Evolutionary conservation across 2,797 vertebrate species (phyloP).

Genomic region (Coregonus suidteri): DNA sequence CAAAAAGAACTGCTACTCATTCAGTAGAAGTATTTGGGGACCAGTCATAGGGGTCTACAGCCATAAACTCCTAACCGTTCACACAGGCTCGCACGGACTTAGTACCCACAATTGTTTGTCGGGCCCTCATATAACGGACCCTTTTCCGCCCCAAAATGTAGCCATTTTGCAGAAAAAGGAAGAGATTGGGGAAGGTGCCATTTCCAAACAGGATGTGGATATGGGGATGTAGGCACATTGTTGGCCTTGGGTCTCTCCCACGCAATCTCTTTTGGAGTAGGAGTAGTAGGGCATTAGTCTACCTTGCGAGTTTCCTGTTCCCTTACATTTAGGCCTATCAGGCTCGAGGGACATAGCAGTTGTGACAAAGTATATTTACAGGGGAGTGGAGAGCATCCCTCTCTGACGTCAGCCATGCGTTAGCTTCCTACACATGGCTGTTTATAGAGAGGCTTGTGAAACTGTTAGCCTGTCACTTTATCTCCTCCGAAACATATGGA

Average conservation of each 20-base stretch:
- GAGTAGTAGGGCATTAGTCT: constrained; percentile 45
- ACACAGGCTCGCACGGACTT: constrained; percentile 52
- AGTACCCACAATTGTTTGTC: constrained; percentile 58
- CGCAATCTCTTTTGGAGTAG: constrained; percentile 47
- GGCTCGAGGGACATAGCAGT: constrained; percentile 59
- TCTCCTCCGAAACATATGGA: constrained; percentile 34
- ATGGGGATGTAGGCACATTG: constrained; percentile 63
- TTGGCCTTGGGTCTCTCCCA: constrained; percentile 76
- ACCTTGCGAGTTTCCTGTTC: constrained; percentile 73
- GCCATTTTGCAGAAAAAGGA: constrained; percentile 49
- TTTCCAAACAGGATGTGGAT: constrained; percentile 79
- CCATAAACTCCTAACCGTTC: constrained; percentile 41
- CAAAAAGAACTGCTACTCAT: constrained; percentile 30
- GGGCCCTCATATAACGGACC: constrained; percentile 49
- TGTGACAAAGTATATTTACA: constrained; percentile 48
- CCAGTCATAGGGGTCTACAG: constrained; percentile 15
- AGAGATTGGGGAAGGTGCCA: constrained; percentile 63
- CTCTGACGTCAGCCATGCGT: constrained; percentile 70
- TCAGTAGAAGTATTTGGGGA: constrained; percentile 27
- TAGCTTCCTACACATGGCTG: constrained; percentile 51
- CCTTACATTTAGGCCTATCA: constrained; percentile 66
- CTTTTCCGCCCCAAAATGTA: constrained; percentile 61
- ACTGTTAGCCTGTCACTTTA: constrained; percentile 26
- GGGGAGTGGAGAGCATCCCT: constrained; percentile 56
- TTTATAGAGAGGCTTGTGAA: constrained; percentile 36